These are phyloP conservation scores for Sarcophaga carnaria DNA, from an alignment of 2,888 invertebrate genomes.

Conservation along the genomic window DNA sequence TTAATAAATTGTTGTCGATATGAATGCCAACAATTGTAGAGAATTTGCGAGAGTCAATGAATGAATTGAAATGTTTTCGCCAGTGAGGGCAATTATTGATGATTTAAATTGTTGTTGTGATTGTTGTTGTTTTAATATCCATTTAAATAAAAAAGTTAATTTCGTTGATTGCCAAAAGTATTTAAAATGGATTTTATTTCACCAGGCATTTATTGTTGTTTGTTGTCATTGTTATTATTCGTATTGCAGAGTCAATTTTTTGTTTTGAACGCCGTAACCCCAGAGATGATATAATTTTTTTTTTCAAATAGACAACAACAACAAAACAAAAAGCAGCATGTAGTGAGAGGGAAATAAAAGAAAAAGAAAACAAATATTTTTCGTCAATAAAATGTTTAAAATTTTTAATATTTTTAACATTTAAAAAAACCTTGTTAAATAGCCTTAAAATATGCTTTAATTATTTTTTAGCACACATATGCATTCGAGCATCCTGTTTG, in stretches of 20 bases:
- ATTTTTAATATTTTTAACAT: neutral
- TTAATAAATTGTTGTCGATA: slow-evolving; percentile 10
- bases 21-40: neutral
- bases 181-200: slow-evolving; percentile 37
- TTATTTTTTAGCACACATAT: neutral
- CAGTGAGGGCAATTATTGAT: neutral
- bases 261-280: slow-evolving; percentile 11
- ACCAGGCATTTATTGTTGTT: too few relatives aligned
- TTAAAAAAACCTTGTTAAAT: slow-evolving; percentile 13
- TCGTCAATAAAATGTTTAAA: neutral
- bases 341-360: slow-evolving; percentile 4
- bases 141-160: slow-evolving; percentile 65
- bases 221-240: slow-evolving; percentile 33
- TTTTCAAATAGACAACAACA: neutral
- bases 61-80: neutral
- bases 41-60: neutral
- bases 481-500: too few relatives aligned
- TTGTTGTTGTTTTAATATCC: slow-evolving; percentile 21
- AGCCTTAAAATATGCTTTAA: neutral
- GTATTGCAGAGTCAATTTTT: slow-evolving; percentile 7
- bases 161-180: slow-evolving; percentile 68
- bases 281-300: neutral
- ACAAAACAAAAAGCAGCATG: neutral
- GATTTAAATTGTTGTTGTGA: neutral
- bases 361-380: slow-evolving; percentile 6